phyloP scores from a whole-genome alignment of 2,888 invertebrate species.

The Choreutis nemorana region DNA sequence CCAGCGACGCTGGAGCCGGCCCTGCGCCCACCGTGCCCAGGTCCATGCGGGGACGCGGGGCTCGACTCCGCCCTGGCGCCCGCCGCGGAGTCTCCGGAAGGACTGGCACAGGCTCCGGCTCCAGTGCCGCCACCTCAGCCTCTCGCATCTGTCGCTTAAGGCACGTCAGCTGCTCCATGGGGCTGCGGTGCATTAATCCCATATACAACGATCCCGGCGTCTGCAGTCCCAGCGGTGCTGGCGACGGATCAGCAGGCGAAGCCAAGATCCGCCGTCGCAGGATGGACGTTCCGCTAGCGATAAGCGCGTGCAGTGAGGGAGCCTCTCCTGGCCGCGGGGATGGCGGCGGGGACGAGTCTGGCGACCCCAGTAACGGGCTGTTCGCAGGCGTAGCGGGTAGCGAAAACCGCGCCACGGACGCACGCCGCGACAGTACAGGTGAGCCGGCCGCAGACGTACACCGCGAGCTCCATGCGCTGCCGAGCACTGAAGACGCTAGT shows the following conservation, averaged over 20 bases:
- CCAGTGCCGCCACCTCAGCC: constrained; percentile 64
- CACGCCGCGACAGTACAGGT: no score
- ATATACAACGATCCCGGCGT: constrained; percentile 66
- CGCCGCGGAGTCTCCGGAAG: constrained; percentile 23
- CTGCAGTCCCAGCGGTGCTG: constrained; percentile 70
- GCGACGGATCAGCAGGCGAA: constrained; percentile 65
- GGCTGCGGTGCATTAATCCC: constrained; percentile 73
- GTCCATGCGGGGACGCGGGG: constrained; percentile 43
- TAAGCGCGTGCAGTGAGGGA: constrained; percentile 59
- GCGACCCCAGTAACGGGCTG: constrained; percentile 76
- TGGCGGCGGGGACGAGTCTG: constrained; percentile 55
- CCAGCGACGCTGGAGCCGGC: constrained; percentile 24
- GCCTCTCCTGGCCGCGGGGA: constrained; percentile 73
- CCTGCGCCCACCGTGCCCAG: constrained; percentile 47
- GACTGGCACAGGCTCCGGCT: constrained; percentile 22
- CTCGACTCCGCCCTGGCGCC: constrained; percentile 39
- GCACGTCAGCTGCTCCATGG: constrained; percentile 82
- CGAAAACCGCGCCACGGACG: constrained; percentile 73
- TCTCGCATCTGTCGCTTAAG: constrained; percentile 66
- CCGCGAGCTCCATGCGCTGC: constrained; percentile 77
- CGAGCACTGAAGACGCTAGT: constrained; percentile 74
- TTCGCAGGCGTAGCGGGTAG: constrained; percentile 91
- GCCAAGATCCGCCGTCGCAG: constrained; percentile 59
- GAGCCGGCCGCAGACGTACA: constrained; percentile 69
- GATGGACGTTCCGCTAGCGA: constrained; percentile 56